Evolutionary conservation across 2,888 invertebrate species (phyloP).

Genomic region (Andrena trimmerana): DNA sequence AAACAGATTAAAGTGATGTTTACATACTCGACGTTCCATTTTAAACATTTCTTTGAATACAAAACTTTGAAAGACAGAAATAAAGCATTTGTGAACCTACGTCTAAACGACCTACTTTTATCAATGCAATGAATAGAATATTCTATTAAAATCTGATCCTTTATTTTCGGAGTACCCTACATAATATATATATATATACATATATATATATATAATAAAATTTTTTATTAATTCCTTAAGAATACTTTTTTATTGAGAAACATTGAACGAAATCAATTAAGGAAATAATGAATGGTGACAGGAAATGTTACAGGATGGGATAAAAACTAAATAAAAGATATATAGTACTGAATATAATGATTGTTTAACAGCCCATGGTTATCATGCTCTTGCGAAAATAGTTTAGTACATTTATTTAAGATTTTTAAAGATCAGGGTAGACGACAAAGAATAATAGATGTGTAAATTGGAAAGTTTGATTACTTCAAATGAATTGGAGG

Average conservation of each 20-base stretch:
- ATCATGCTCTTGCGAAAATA: background rate
- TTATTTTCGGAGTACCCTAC: too few species aligned
- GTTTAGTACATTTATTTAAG: background rate
- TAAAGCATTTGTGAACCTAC: background rate
- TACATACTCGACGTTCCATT: too few species aligned
- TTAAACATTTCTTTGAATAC: too few species aligned
- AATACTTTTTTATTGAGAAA: background rate
- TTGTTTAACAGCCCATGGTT: background rate
- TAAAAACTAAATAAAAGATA: background rate
- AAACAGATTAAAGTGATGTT: too few species aligned
- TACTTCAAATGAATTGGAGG: slow-evolving; percentile 23
- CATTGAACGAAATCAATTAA: background rate
- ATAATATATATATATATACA: background rate
- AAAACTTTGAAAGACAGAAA: too few species aligned
- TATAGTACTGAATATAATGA: background rate
- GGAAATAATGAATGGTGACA: background rate
- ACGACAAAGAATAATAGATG: slow-evolving; percentile 3
- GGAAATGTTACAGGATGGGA: slow-evolving; percentile 6
- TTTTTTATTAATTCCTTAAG: background rate
- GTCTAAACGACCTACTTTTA: too few species aligned
- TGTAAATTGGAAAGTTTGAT: slow-evolving; percentile 6
- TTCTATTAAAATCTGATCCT: too few species aligned
- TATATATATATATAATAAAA: background rate
- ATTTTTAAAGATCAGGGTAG: background rate
- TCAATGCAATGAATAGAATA: too few species aligned